Percentiles rank a stretch among this genome's conserved stretches.
These are phyloP conservation scores for Caloenas nicobarica DNA, from an alignment of 2,113 vertebrate genomes.

Conservation along the genomic window DNA sequence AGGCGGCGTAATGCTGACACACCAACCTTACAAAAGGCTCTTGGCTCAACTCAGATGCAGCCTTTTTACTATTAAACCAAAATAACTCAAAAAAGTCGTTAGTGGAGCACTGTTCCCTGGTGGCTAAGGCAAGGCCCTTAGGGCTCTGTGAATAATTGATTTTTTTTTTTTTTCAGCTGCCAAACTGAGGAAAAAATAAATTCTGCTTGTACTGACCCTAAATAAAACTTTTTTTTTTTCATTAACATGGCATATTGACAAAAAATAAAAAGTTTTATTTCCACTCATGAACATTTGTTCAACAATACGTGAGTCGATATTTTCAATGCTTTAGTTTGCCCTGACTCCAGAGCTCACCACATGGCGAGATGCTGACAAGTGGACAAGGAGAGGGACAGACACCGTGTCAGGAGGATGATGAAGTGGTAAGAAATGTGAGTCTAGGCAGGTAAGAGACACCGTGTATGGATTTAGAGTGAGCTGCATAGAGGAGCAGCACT, in stretches of 20 bases:
- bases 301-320: neutral
- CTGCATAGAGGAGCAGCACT: neutral
- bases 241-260: neutral
- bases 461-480: neutral
- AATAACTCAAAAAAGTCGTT: slow-evolving; percentile 39
- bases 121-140: neutral
- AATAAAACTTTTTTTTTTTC: neutral
- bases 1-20: neutral
- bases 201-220: neutral
- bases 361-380: neutral
- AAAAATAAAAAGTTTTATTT: neutral
- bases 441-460: neutral
- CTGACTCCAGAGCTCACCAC: neutral
- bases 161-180: neutral
- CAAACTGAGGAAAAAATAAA: neutral
- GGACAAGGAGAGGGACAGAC: neutral
- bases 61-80: slow-evolving; percentile 35
- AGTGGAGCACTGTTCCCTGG: slow-evolving; percentile 15
- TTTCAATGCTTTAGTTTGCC: neutral
- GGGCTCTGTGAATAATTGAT: slow-evolving; percentile 53
- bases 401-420: rapidly evolving
- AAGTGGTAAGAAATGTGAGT: neutral
- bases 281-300: neutral
- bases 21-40: slow-evolving; percentile 42
- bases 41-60: slow-evolving; percentile 12